Percentiles rank a stretch among this genome's conserved stretches.
Conservation (phyloP, 2,113 vertebrate species). For the Amazona vittata region DNA sequence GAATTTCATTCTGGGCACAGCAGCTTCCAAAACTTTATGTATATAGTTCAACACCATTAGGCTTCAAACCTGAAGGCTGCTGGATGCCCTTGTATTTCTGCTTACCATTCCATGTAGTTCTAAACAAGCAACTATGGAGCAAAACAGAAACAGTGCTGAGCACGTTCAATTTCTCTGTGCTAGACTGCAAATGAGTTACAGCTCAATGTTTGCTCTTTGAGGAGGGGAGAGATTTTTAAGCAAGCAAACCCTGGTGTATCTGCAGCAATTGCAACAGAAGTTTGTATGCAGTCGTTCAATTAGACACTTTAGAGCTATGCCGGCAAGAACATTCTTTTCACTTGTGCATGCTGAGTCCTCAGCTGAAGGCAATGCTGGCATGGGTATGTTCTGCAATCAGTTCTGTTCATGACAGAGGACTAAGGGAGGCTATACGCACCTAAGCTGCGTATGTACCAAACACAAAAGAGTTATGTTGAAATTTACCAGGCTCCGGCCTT, state of each 20-base stretch:
- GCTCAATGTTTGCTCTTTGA: neutral
- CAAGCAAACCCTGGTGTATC: neutral
- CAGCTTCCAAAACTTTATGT: neutral
- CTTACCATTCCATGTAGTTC: neutral
- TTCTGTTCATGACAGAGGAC: neutral
- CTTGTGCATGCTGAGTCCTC: neutral
- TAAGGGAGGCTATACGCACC: neutral
- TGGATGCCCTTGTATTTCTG: neutral
- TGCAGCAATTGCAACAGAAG: neutral
- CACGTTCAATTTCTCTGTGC: fast-evolving
- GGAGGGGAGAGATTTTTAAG: neutral
- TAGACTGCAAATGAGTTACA: neutral
- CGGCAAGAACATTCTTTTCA: neutral
- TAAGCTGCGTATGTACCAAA: neutral
- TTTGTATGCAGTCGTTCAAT: neutral
- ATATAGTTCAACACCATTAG: neutral
- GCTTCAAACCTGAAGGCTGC: neutral
- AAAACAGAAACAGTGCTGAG: neutral
- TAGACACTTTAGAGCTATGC: neutral
- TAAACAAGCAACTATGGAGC: neutral
- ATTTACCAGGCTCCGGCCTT: neutral
- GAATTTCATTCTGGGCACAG: neutral
- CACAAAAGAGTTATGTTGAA: neutral
- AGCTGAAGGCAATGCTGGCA: neutral
- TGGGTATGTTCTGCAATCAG: neutral